Evolutionary conservation across 2,113 vertebrate species (phyloP), one percentile per base, ranked within the genome.

Genomic region (Carlito syrichta): DNA sequence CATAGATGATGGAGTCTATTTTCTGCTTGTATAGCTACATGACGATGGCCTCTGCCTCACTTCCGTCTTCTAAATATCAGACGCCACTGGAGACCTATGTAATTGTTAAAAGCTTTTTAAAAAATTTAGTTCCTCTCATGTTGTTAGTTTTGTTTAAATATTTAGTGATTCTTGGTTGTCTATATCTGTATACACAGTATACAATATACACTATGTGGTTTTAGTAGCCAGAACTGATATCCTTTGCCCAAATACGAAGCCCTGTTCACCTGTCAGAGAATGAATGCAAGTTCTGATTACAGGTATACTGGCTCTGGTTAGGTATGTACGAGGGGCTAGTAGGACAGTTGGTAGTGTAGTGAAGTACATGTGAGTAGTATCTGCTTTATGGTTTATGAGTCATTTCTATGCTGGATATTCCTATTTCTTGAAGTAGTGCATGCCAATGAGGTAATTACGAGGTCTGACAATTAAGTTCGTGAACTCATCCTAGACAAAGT

Each of bases 71-170:
- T 92, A 82, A 74, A 82, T 92, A 48, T 87, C 56, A 74, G 23
- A 50, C 60, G 69, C 40, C 38, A 32, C 38, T 43, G 38, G 48
- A 71, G 16, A 50, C 52, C 27, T 66, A 87, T 5, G 19, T 35
- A 27, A 66, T 35, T 74, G 56, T 62, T 74, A 82, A 74, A 82
- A 87, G 23, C 54, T 86, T 79, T 86, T 79, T 91, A 35, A 9
- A 76, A 87, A 82, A 23, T 82, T 38, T 40, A 40, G 60, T 56
- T 63, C 20, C 27, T 81, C 25, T 74, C 25, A 16, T 68, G 32
- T 73, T 92, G 66, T 48, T 95, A 74, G 83, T 92, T 95, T 82
- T 73, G 50, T 50, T 82, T 54, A 74, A 95, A 87, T 56, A 81
- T 66, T 63, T 54, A 56, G 48, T 50, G 40, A 90, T 68, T 69